A percentile compares a stretch with the other conserved stretches of the same genome.
phyloP scores from a whole-genome alignment of 1,140 invertebrate species.

The Platyura marginata region DNA sequence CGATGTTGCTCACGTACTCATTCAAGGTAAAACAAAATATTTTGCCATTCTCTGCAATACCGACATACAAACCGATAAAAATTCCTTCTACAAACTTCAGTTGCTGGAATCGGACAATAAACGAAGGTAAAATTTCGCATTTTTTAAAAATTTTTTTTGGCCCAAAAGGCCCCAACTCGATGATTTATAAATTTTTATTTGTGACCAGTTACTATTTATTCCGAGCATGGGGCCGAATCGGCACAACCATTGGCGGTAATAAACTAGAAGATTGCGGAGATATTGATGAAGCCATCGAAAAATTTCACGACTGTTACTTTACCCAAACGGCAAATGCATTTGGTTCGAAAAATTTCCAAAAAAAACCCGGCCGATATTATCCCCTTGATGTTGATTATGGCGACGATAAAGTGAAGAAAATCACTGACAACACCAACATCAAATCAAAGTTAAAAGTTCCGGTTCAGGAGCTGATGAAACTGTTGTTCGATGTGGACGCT shows the following conservation, averaged over 20 bases:
- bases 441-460: slow-evolving; percentile 49
- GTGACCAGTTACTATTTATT: slow-evolving; percentile 59
- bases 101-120: slow-evolving; percentile 57
- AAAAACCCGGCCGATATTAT: slow-evolving; percentile 54
- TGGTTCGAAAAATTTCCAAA: slow-evolving; percentile 49
- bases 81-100: slow-evolving; percentile 93
- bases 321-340: slow-evolving; percentile 81
- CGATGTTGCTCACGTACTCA: slow-evolving; percentile 64
- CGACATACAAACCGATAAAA: slow-evolving; percentile 70
- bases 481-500: slow-evolving; percentile 78
- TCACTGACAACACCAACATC: slow-evolving; percentile 13
- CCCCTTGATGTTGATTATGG: slow-evolving; percentile 80
- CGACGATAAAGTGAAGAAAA: slow-evolving; percentile 16
- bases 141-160: not conserved
- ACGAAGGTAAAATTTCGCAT: slow-evolving; percentile 33
- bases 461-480: slow-evolving; percentile 65
- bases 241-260: slow-evolving; percentile 73
- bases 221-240: slow-evolving; percentile 87
- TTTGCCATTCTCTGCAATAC: slow-evolving; percentile 65
- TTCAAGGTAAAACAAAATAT: slow-evolving; percentile 42
- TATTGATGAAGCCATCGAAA: slow-evolving; percentile 36
- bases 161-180: too few species aligned
- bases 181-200: slow-evolving; percentile 3
- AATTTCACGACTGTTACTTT: slow-evolving; percentile 50
- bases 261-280: slow-evolving; percentile 44